Evolutionary conservation across 2,797 vertebrate species (phyloP).

Genomic region (Tragelaphus eurycerus): DNA sequence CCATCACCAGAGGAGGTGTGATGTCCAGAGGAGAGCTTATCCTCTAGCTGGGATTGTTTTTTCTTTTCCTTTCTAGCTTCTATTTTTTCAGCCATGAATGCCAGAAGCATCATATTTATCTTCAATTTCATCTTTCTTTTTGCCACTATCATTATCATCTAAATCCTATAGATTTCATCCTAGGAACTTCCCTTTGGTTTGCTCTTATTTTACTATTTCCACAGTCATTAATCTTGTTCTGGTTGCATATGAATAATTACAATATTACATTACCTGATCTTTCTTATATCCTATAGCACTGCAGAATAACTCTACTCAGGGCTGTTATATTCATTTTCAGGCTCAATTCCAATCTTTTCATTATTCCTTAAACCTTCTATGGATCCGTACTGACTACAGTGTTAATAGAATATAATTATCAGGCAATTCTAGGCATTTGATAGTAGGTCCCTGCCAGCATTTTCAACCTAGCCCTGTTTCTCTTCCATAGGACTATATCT

Average conservation of each 20-base stretch:
- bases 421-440: background rate
- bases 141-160: background rate
- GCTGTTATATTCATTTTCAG: background rate
- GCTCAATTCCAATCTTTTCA: background rate
- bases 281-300: background rate
- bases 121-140: slow-evolving; percentile 33
- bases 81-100: background rate
- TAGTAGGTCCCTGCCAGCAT: background rate
- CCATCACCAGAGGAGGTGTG: background rate
- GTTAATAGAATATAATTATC: background rate
- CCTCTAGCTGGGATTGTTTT: background rate
- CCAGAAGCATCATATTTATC: background rate
- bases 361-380: background rate
- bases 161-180: background rate
- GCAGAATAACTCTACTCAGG: background rate
- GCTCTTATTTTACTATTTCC: slow-evolving; percentile 4
- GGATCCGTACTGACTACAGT: background rate
- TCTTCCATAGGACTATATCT: background rate
- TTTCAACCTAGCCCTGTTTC: background rate
- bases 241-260: background rate
- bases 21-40: background rate
- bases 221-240: background rate
- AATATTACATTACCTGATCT: background rate
- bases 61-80: background rate
- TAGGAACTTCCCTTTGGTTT: background rate